Conservation (phyloP, 1,140 invertebrate genomes). For the Diachasmimorpha longicaudata region DNA sequence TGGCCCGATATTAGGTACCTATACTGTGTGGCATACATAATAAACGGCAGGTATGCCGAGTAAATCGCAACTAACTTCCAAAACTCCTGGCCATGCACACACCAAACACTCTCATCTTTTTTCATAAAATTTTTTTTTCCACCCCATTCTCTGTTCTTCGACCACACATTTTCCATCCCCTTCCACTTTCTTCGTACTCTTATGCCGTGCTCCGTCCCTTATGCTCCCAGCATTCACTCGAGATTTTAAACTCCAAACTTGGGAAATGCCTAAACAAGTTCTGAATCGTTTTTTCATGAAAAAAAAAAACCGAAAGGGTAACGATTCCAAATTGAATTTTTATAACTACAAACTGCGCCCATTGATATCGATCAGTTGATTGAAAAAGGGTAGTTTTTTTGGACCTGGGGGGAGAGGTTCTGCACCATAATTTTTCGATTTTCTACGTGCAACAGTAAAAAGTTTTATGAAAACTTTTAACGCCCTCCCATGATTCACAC, state of each 20-base stretch:
- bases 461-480: neutral
- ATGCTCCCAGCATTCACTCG: neutral
- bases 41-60: conserved; percentile 17
- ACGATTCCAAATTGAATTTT: neutral
- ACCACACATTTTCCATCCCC: neutral
- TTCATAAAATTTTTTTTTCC: neutral
- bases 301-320: neutral
- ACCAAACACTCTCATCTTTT: neutral
- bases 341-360: neutral
- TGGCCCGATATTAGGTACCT: conserved; percentile 21
- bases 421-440: neutral
- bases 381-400: neutral
- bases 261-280: neutral
- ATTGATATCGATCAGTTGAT: neutral
- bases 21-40: conserved; percentile 22
- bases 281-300: neutral
- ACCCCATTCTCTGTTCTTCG: neutral
- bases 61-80: conserved; percentile 17
- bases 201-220: neutral
- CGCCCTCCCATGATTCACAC: neutral
- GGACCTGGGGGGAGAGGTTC: neutral
- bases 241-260: neutral
- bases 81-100: conserved; percentile 12
- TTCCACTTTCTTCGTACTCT: neutral
- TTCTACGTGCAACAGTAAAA: neutral